Conservation (phyloP, 2,888 invertebrate genomes). For the Dolichopus griseipennis region DNA sequence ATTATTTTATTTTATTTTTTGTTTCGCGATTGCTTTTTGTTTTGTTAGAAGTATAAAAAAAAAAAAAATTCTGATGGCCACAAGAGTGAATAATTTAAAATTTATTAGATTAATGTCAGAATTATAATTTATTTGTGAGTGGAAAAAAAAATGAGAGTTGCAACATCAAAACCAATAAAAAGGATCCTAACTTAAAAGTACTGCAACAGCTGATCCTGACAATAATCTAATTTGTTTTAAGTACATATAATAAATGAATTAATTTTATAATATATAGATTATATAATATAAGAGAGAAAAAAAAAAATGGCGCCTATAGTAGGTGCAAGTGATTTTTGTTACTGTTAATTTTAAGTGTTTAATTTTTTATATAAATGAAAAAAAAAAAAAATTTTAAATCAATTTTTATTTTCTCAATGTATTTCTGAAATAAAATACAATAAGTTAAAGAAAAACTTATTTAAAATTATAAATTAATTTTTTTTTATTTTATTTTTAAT, state of each 20-base stretch:
- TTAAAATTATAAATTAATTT: slow-evolving; percentile 1
- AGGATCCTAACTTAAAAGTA: no score
- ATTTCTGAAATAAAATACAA: background rate
- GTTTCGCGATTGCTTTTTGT: background rate
- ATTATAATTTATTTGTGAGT: no score
- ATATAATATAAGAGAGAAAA: background rate
- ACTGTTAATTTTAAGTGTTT: slow-evolving; percentile 2
- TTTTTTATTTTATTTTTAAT: background rate
- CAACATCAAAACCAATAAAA: no score
- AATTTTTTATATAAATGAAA: background rate
- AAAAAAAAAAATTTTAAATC: background rate
- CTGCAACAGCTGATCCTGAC: no score
- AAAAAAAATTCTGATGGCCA: no score
- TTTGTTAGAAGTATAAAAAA: background rate
- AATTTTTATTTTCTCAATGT: background rate
- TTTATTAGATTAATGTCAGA: no score
- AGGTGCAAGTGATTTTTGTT: slow-evolving; percentile 4
- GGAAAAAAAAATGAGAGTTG: no score
- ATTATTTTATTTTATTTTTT: no score
- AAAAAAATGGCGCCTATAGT: slow-evolving; percentile 3
- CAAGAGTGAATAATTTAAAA: no score
- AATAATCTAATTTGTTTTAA: no score
- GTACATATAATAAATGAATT: no score
- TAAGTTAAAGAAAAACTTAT: background rate
- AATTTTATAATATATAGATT: background rate